Evolutionary conservation across 1,140 invertebrate species (phyloP).

Genomic region (Drosophila carrolli): DNA sequence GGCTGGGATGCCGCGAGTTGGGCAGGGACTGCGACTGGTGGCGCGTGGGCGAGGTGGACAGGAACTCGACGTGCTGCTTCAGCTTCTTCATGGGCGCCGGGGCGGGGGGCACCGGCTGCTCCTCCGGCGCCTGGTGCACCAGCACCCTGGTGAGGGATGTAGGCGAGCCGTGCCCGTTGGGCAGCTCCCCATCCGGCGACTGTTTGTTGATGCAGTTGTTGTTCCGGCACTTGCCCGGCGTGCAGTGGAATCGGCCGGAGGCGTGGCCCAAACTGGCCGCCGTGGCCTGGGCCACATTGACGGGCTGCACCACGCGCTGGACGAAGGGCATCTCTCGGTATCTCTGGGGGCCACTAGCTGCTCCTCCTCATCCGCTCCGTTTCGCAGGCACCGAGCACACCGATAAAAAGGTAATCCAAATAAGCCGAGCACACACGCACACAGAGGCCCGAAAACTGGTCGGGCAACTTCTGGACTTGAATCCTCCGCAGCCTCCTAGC

Average conservation of each 20-base stretch:
- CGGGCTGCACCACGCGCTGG: constrained; percentile 89
- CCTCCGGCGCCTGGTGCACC: constrained; percentile 50
- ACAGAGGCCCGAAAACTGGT: constrained; percentile 59
- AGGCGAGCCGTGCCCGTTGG: constrained; percentile 24
- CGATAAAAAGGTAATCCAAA: constrained; percentile 25
- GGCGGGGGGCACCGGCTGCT: constrained; percentile 58
- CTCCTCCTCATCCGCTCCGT: constrained; percentile 36
- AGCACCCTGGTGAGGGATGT: constrained; percentile 43
- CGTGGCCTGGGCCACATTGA: constrained; percentile 88
- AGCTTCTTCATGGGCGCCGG: constrained; percentile 75
- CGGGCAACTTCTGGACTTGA: constrained; percentile 78
- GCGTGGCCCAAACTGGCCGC: constrained; percentile 85
- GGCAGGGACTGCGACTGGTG: constrained; percentile 67
- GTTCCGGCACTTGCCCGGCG: constrained; percentile 79
- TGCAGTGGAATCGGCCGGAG: constrained; percentile 66
- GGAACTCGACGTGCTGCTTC: constrained; percentile 79
- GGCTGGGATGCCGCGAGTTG: constrained; percentile 67
- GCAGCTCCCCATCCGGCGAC: constrained; percentile 29
- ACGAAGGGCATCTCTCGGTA: constrained; percentile 89
- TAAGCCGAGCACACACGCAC: constrained; percentile 16
- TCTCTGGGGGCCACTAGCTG: constrained; percentile 39
- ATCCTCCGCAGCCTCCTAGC: constrained; percentile 64
- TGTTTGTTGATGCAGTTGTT: constrained; percentile 82
- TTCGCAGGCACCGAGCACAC: constrained; percentile 18
- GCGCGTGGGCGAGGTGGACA: constrained; percentile 63